Evolutionary conservation across 92 coral and sea anemone species (phyloP).

Genomic region (Umimayanthus kanabou): DNA sequence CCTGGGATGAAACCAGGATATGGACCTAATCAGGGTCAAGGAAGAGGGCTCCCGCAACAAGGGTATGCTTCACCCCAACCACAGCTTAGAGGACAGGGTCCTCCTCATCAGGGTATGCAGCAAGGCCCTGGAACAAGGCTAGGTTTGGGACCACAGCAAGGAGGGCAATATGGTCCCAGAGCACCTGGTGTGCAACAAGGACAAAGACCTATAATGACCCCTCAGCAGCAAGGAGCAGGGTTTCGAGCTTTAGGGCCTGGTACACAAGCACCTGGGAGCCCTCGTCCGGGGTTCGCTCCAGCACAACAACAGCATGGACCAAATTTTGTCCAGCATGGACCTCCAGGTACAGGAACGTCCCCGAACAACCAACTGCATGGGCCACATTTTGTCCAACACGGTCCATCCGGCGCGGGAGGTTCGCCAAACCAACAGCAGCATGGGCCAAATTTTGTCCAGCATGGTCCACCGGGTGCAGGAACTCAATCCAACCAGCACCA

Average conservation of each 20-base stretch:
- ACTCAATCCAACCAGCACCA: neutral
- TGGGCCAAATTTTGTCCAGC: constrained; percentile 52
- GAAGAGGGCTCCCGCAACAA: constrained; percentile 58
- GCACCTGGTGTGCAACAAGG: constrained; percentile 56
- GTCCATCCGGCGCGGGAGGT: constrained; percentile 29
- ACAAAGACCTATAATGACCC: constrained; percentile 56
- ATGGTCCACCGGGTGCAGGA: constrained; percentile 13
- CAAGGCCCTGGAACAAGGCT: constrained; percentile 43
- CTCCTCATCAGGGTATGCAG: constrained; percentile 29
- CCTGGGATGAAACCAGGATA: constrained; percentile 36
- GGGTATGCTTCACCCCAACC: constrained; percentile 4
- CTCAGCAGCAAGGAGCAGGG: constrained; percentile 78
- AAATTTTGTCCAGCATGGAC: constrained; percentile 46
- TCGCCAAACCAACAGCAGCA: constrained; percentile 43
- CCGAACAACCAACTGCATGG: constrained; percentile 52
- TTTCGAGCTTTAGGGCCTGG: constrained; percentile 56
- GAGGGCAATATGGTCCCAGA: constrained; percentile 63
- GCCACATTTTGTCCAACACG: constrained; percentile 47
- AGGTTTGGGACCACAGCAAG: constrained; percentile 57
- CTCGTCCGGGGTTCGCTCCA: constrained; percentile 49
- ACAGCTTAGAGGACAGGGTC: constrained; percentile 31
- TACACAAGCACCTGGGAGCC: constrained; percentile 53
- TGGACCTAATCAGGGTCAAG: constrained; percentile 61
- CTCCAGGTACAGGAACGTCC: constrained; percentile 18
- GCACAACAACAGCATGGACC: constrained; percentile 47